These are phyloP conservation scores for Syrphus vitripennis DNA, from an alignment of 2,888 invertebrate species.

Conservation along the genomic window DNA sequence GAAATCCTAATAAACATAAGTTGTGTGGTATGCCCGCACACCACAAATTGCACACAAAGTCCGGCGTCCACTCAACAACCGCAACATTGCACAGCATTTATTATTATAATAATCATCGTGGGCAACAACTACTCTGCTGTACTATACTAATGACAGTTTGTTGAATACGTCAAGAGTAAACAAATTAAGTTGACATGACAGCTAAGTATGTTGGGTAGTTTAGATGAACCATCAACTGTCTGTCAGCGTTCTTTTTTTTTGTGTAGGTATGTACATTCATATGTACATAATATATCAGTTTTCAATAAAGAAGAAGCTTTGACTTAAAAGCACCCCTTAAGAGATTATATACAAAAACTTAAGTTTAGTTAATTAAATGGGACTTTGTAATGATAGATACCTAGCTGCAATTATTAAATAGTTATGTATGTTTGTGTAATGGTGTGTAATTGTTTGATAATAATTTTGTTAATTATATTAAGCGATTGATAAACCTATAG, in stretches of 20 bases:
- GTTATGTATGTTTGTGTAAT: background rate
- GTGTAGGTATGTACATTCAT: background rate
- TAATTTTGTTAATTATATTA: background rate
- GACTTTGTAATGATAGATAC: slow-evolving; percentile 2
- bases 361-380: background rate
- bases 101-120: slow-evolving; percentile 37
- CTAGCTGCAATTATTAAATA: background rate
- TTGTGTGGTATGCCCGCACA: slow-evolving; percentile 49
- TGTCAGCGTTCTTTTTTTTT: slow-evolving; percentile 14
- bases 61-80: background rate
- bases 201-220: slow-evolving; percentile 23
- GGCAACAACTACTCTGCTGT: slow-evolving; percentile 6
- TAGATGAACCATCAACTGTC: slow-evolving; percentile 11
- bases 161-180: slow-evolving; percentile 32
- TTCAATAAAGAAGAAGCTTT: background rate
- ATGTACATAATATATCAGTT: no score
- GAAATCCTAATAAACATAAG: slow-evolving; percentile 70
- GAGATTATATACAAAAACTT: background rate
- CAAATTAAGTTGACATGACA: slow-evolving; percentile 67
- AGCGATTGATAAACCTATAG: background rate
- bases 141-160: slow-evolving; percentile 3
- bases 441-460: background rate
- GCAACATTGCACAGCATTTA: slow-evolving; percentile 58
- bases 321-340: background rate
- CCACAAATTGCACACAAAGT: slow-evolving; percentile 48